Conservation (phyloP, 2,797 vertebrate species). For the Girardinus metallicus region DNA sequence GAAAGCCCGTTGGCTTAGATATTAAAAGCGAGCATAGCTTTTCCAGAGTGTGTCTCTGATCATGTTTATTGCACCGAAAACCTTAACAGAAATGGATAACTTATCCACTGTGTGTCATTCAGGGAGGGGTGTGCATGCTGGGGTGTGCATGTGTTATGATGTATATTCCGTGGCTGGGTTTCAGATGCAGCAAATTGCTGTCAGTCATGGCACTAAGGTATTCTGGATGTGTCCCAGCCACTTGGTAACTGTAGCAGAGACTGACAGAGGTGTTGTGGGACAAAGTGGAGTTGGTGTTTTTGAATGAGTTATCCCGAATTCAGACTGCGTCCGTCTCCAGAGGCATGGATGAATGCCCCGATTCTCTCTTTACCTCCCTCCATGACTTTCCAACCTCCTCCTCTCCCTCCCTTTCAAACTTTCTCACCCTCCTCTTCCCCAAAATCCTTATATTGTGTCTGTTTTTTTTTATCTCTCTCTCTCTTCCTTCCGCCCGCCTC, state of each 20-base stretch:
- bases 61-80: constrained; percentile 40
- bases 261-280: constrained; percentile 75
- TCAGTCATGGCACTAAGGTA: constrained; percentile 64
- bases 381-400: constrained; percentile 66
- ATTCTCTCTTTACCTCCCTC: constrained; percentile 71
- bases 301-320: constrained; percentile 80
- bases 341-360: constrained; percentile 78
- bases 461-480: constrained; percentile 17
- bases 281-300: constrained; percentile 73
- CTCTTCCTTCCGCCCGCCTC: constrained; percentile 29
- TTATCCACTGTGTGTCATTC: neutral
- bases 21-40: constrained; percentile 49
- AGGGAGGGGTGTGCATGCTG: neutral
- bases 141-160: constrained; percentile 3
- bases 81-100: constrained; percentile 10
- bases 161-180: constrained; percentile 8
- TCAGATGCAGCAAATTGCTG: constrained; percentile 60
- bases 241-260: constrained; percentile 70
- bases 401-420: constrained; percentile 51
- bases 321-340: constrained; percentile 76
- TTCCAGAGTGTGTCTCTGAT: constrained; percentile 55
- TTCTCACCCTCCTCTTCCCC: constrained; percentile 43
- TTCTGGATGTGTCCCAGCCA: constrained; percentile 67
- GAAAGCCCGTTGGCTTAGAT: constrained; percentile 41
- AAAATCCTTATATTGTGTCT: constrained; percentile 54